Conservation (phyloP, 2,113 vertebrate genomes). For the Emydocephalus ijimae region DNA sequence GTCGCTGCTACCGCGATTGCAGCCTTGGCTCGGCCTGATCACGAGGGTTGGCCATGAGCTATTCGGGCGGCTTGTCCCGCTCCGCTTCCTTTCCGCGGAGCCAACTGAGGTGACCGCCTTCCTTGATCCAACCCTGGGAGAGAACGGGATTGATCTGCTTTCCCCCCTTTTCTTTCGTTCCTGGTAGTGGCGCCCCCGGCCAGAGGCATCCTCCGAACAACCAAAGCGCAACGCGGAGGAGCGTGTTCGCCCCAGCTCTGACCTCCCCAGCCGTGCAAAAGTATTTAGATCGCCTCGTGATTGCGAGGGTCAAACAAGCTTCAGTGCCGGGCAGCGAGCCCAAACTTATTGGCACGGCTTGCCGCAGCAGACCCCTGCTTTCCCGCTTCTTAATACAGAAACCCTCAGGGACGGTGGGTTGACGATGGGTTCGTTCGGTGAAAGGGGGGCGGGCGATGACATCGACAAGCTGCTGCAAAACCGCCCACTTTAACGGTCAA, state of each 20-base stretch:
- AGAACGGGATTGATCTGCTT: not conserved
- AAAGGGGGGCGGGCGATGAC: not conserved
- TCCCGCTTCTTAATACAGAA: slow-evolving; percentile 6
- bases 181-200: not conserved
- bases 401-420: slow-evolving; percentile 9
- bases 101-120: not conserved
- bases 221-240: not conserved
- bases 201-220: not conserved
- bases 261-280: not conserved
- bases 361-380: not conserved
- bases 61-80: not conserved
- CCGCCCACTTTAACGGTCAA: too few species aligned
- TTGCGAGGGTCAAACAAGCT: not conserved
- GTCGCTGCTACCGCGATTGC: not conserved
- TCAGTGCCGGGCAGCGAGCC: not conserved
- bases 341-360: not conserved
- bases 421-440: not conserved
- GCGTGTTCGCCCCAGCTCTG: not conserved
- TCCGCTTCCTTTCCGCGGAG: not conserved
- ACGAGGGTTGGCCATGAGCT: slow-evolving; percentile 7
- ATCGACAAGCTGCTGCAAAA: not conserved
- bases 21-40: not conserved
- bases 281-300: not conserved
- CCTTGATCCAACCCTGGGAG: not conserved
- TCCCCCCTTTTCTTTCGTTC: too few species aligned